A percentile compares a stretch with the other conserved stretches of the same genome.
Conservation (phyloP, 2,113 vertebrate genomes). For the Tamias sibiricus region DNA sequence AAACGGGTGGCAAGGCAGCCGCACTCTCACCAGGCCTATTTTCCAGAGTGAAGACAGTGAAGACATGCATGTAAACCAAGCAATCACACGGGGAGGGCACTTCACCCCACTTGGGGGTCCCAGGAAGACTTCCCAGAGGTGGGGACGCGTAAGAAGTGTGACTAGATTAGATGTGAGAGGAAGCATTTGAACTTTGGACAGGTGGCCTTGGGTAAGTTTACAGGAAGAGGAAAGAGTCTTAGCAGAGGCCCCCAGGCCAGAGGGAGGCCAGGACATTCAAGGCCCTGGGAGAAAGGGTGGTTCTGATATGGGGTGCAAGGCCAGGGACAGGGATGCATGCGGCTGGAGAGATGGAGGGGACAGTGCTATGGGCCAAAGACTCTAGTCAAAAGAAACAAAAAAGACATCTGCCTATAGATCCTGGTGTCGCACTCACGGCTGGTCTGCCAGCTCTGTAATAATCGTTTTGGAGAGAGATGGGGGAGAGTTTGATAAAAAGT, state of each 20-base stretch:
- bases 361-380: neutral
- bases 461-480: neutral
- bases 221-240: neutral
- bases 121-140: neutral
- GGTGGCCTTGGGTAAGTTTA: neutral
- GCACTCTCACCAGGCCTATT: neutral
- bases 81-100: neutral
- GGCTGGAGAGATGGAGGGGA: neutral
- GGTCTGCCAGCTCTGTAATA: neutral
- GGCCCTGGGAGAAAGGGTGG: neutral
- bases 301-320: neutral
- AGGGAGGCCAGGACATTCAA: neutral
- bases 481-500: neutral
- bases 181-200: neutral
- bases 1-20: neutral
- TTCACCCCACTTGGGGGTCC: neutral
- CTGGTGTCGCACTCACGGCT: neutral
- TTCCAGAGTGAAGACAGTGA: neutral
- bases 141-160: neutral
- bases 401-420: neutral
- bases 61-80: neutral
- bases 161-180: neutral
- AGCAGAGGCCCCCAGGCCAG: neutral
- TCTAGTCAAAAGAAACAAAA: neutral
- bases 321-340: neutral